Evolutionary conservation across 1,140 invertebrate species (phyloP), one percentile per base, ranked within the genome.

Genomic region (Pseudomyrmex cubaensis): DNA sequence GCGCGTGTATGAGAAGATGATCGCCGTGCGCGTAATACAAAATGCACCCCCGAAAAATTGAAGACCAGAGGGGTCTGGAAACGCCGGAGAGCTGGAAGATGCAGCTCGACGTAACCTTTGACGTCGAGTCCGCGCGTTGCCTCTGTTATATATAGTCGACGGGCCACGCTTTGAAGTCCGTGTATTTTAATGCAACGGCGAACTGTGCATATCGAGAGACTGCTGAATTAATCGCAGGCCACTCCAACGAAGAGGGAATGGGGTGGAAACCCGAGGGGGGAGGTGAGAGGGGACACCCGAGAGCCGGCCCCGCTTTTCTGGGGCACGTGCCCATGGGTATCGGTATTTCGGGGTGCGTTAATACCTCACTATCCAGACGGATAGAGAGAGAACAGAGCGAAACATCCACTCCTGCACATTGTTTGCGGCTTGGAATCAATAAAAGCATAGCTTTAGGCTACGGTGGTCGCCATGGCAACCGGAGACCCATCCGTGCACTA

Each of bases 361-460:
- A 93, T 93, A 92, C 90, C 90, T 89, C 90, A 88, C 92, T 92
- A 93, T 93, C 90, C 90, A 93, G 90, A 90, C 90, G 91, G 89
- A 92, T 93, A 91, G 90, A 91, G 90, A 93, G 92, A 93, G 90
- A 93, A 93, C 92, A 92, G 90, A 92, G 90, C 91, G 93, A 93
- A 94, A 94, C 92, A 94, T 94, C 92, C 92, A 94, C 93, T 93
- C 93, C 92, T 93, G 93, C 94, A 94, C 93, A 94, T 94, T 94
- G 93, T 94, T 94, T 94, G 93, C 91, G 93, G 93, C 93, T 94
- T 93, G 92, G 93, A 94, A 94, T 94, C 93, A 94, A 94, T 94
- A 94, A 94, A 94, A 94, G 93, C 93, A 94, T 94, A 94, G 93
- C 93, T 94, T 94, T 94, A 94, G 93, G 93, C 93, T 93, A 94